phyloP scores from a whole-genome alignment of 2,888 invertebrate genomes.

The Nineta flava region DNA sequence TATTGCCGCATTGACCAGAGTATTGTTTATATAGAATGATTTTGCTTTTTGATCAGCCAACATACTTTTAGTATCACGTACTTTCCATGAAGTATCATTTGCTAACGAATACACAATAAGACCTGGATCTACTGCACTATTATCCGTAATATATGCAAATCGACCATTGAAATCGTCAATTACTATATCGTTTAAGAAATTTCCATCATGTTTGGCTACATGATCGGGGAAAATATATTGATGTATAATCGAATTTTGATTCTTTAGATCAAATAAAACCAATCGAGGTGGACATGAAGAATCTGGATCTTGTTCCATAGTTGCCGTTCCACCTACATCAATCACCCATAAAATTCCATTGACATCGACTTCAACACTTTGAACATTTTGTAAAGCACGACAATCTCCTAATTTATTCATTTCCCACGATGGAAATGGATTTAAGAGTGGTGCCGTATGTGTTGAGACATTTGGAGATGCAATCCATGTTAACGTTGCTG shows the following conservation, averaged over 20 bases:
- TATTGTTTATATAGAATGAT: constrained; percentile 42
- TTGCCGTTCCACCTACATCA: constrained; percentile 49
- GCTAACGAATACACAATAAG: constrained; percentile 52
- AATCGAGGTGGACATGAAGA: constrained; percentile 49
- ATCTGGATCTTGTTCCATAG: constrained; percentile 33
- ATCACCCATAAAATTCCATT: constrained; percentile 52
- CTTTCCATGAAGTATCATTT: constrained; percentile 52
- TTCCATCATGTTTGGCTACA: constrained; percentile 37
- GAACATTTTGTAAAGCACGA: constrained; percentile 53
- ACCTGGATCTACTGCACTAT: constrained; percentile 48
- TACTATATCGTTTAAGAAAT: constrained; percentile 55
- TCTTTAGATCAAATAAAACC: constrained; percentile 47
- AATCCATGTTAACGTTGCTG: constrained; percentile 47
- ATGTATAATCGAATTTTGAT: constrained; percentile 31
- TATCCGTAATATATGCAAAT: constrained; percentile 58
- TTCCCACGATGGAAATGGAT: constrained; percentile 56
- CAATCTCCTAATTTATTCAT: constrained; percentile 52
- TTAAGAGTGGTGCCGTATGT: constrained; percentile 37
- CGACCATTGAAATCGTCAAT: constrained; percentile 50
- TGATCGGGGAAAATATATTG: constrained; percentile 43
- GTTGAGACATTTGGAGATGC: constrained; percentile 30
- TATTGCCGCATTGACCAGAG: constrained; percentile 37
- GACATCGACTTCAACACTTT: constrained; percentile 56
- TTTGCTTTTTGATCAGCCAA: constrained; percentile 38
- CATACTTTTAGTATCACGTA: constrained; percentile 49